Conservation (phyloP, 2,113 vertebrate genomes). For the Misgurnus mizolepis region DNA sequence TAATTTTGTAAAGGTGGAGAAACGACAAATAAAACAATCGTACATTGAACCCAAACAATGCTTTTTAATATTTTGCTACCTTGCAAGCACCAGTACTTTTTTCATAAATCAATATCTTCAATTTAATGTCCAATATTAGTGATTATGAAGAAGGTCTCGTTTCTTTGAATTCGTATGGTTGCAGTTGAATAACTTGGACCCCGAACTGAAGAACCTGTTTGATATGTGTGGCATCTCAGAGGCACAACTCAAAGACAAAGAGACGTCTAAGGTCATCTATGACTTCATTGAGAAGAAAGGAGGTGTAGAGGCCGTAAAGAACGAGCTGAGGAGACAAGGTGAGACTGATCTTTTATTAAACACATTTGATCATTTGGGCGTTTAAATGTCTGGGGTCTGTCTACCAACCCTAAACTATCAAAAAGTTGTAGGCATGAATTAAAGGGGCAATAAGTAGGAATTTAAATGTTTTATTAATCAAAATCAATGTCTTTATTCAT, state of each 20-base stretch:
- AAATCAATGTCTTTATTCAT: too few species aligned
- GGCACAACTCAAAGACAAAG: conserved; percentile 95
- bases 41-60: too few species aligned
- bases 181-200: conserved; percentile 96
- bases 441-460: too few species aligned
- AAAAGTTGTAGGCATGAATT: neutral
- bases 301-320: conserved; percentile 97
- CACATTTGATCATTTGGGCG: neutral
- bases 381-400: neutral
- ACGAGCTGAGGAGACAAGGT: conserved; percentile 96
- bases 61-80: neutral
- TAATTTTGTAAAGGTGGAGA: too few species aligned
- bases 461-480: too few species aligned
- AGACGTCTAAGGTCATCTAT: conserved; percentile 98
- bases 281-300: conserved; percentile 99
- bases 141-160: neutral
- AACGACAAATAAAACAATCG: too few species aligned
- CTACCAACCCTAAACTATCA: neutral
- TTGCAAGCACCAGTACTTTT: neutral
- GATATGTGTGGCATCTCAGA: conserved; percentile 98
- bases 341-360: conserved; percentile 52
- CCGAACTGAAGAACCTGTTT: conserved; percentile 95
- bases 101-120: neutral
- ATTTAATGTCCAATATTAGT: neutral
- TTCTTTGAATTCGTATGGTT: neutral